Percentiles rank a stretch among this genome's conserved stretches.
Evolutionary conservation across 2,113 vertebrate genomes (phyloP).

Genomic region (Paedocypris sp.): DNA sequence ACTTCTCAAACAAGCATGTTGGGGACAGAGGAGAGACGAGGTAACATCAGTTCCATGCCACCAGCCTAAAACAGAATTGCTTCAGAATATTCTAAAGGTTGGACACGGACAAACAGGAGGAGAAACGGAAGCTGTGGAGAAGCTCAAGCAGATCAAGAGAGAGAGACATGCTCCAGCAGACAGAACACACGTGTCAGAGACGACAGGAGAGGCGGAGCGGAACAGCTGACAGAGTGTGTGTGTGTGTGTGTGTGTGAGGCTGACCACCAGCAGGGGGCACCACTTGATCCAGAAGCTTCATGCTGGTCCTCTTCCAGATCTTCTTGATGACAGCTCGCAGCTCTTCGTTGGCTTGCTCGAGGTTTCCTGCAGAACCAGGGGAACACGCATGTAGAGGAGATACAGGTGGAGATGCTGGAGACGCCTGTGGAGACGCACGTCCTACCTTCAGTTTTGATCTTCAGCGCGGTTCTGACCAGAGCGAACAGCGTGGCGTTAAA

Average conservation of each 20-base stretch:
- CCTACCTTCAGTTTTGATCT: conserved; percentile 98
- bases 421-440: not conserved
- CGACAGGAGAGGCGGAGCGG: conserved; percentile 33
- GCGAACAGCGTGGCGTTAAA: conserved; percentile 97
- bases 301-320: conserved; percentile 98
- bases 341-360: conserved; percentile 97
- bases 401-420: too few relatives aligned
- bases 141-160: conserved; percentile 72
- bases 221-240: not conserved
- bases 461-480: conserved; percentile 90
- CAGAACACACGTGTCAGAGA: conserved; percentile 42
- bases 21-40: conserved; percentile 89
- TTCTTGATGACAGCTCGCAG: conserved; percentile 97
- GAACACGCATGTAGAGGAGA: too few relatives aligned
- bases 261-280: conserved; percentile 97
- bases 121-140: conserved; percentile 80
- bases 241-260: conserved; percentile 45
- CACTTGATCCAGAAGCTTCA: conserved; percentile 97
- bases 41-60: conserved; percentile 99
- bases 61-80: conserved; percentile 99
- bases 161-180: too few relatives aligned
- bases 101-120: conserved; percentile 55
- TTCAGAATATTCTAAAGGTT: conserved; percentile 99
- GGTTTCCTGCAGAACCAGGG: too few relatives aligned
- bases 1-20: conserved; percentile 68